Evolutionary conservation across 2,797 vertebrate genomes (phyloP), one percentile per base, ranked within the genome.

Genomic region (Typhlichthys eigenmanni): DNA sequence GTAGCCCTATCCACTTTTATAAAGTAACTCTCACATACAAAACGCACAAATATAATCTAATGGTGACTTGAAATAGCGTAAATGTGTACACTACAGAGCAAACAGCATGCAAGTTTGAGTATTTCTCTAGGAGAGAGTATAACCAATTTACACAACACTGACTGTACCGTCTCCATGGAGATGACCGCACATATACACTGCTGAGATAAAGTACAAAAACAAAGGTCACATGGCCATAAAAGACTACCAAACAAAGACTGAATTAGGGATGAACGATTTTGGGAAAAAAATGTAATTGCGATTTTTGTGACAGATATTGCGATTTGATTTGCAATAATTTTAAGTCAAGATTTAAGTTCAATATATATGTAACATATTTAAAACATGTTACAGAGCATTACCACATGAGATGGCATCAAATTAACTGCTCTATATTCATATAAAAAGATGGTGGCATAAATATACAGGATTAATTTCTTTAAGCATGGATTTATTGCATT

Each of bases 121-220:
- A 78, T 85, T 80, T 71, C 83, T 80, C 68, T 60, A 57, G 62
- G 13, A 79, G 85, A 24, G 24, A 29, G 79, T 76, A 75, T 68
- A 72, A 82, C 82, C 76, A 72, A 85, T 88, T 90, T 87, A 87
- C 87, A 87, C 83, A 88, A 86, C 86, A 85, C 75, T 82, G 75
- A 85, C 74, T 82, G 75, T 65, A 70, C 68, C 47, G 61, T 89
- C 85, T 77, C 90, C 73, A 89, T 85, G 89, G 89, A 76, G 78
- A 91, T 83, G 38, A 74, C 79, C 66, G 82, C 81, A 88, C 86
- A 90, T 85, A 88, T 87, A 88, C 88, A 87, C 66, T 78, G 85
- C 82, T 70, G 76, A 87, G 79, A 82, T 88, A 85, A 89, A 81
- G 88, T 69, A 77, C 73, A 84, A 89, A 87, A 88, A 89, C 78